A percentile compares a stretch with the other conserved stretches of the same genome.
Evolutionary conservation across 1,140 invertebrate genomes (phyloP).

Genomic region (Hirudo medicinalis): DNA sequence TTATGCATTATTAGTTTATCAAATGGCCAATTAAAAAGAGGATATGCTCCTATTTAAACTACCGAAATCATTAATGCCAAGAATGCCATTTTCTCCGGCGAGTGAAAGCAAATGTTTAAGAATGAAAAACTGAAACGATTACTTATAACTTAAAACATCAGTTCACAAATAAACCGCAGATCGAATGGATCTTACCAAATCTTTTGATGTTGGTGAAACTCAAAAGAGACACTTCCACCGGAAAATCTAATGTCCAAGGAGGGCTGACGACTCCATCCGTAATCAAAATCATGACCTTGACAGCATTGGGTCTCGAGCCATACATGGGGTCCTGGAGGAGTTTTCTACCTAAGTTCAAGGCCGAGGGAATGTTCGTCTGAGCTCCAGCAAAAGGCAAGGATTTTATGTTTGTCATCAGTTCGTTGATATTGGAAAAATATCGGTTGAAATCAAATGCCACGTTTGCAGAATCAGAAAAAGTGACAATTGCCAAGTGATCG

Average conservation of each 20-base stretch:
- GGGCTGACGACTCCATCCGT: background rate
- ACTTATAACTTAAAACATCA: no score
- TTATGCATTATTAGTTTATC: no score
- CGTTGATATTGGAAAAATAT: background rate
- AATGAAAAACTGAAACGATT: no score
- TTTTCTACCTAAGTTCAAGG: background rate
- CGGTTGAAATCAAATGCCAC: background rate
- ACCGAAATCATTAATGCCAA: no score
- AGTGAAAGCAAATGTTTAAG: no score
- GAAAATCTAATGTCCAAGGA: background rate
- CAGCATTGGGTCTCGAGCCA: background rate
- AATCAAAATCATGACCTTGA: constrained; percentile 10
- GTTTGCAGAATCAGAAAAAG: constrained; percentile 6
- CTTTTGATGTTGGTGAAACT: background rate
- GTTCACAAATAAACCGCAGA: background rate
- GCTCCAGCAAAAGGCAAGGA: background rate
- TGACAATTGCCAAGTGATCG: constrained; percentile 11
- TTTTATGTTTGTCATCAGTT: background rate
- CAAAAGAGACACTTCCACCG: background rate
- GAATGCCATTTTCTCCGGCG: no score
- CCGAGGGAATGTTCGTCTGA: background rate
- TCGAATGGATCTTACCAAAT: constrained; percentile 9
- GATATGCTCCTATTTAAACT: no score
- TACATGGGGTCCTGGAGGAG: background rate
- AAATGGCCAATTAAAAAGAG: no score